These are phyloP conservation scores for Saimiri boliviensis DNA, from an alignment of 2,113 vertebrate genomes.

Conservation along the genomic window DNA sequence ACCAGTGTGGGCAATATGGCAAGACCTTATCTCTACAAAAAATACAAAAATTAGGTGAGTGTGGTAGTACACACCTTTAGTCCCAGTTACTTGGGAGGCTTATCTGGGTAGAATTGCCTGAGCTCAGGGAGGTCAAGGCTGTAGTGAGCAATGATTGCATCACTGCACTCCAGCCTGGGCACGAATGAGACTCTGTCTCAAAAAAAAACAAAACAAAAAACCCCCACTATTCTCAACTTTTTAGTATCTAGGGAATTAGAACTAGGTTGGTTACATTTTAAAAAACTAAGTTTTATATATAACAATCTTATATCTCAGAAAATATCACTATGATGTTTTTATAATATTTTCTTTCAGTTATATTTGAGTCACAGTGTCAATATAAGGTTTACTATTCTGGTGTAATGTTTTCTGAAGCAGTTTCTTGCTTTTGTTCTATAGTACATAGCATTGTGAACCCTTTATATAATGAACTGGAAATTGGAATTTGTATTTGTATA, in stretches of 20 bases:
- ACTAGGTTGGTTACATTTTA: not conserved
- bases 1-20: too few relatives aligned
- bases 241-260: conserved; percentile 24
- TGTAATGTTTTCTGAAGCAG: not conserved
- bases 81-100: too few relatives aligned
- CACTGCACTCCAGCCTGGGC: too few relatives aligned
- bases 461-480: not conserved
- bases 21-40: too few relatives aligned
- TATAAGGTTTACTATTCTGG: not conserved
- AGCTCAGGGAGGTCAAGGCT: too few relatives aligned
- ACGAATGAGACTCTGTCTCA: too few relatives aligned
- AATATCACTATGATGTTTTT: not conserved
- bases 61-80: too few relatives aligned
- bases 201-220: not conserved
- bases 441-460: not conserved
- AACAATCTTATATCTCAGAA: conserved; percentile 13
- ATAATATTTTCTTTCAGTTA: not conserved
- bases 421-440: not conserved
- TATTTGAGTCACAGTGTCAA: not conserved
- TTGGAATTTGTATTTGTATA: conserved; percentile 45
- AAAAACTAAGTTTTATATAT: not conserved
- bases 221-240: not conserved
- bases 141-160: too few relatives aligned
- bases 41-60: too few relatives aligned
- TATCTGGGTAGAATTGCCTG: too few relatives aligned